Percentiles rank a stretch among this genome's conserved stretches.
phyloP scores from a whole-genome alignment of 2,888 invertebrate genomes.

The Netelia fuscicornis region DNA sequence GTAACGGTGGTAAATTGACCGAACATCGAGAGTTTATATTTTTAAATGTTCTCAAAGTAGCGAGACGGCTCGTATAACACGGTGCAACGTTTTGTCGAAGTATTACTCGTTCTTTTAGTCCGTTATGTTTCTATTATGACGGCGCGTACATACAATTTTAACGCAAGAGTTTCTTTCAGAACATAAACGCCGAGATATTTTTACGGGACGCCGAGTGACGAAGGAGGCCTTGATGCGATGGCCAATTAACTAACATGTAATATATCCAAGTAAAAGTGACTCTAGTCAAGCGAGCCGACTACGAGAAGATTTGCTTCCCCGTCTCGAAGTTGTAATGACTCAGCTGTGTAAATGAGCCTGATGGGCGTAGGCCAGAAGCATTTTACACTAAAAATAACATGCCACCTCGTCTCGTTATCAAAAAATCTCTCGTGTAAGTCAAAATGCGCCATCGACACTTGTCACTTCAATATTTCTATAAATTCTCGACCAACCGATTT shows the following conservation, averaged over 20 bases:
- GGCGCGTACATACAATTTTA: neutral
- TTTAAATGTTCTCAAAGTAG: constrained; percentile 14
- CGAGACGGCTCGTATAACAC: constrained; percentile 29
- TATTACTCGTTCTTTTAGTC: constrained; percentile 21
- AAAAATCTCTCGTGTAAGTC: neutral
- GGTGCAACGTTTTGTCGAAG: constrained; percentile 11
- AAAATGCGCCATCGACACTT: too few relatives aligned
- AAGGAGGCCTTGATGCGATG: constrained; percentile 76
- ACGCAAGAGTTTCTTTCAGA: constrained; percentile 11
- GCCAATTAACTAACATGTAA: constrained; percentile 75
- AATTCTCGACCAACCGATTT: too few relatives aligned
- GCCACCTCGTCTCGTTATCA: neutral
- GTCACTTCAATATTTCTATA: too few relatives aligned
- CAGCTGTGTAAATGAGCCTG: constrained; percentile 77
- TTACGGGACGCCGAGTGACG: constrained; percentile 47
- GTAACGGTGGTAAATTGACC: constrained; percentile 3
- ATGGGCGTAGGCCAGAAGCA: constrained; percentile 65
- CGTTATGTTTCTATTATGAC: constrained; percentile 33
- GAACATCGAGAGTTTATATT: constrained; percentile 13
- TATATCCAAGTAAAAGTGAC: constrained; percentile 15
- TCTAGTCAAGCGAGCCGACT: constrained; percentile 35
- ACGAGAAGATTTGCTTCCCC: constrained; percentile 13
- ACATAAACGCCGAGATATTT: constrained; percentile 35
- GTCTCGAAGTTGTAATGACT: constrained; percentile 71
- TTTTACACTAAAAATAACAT: constrained; percentile 59